These are phyloP conservation scores for Pogona vitticeps DNA, from an alignment of 2,113 vertebrate species.

Conservation along the genomic window DNA sequence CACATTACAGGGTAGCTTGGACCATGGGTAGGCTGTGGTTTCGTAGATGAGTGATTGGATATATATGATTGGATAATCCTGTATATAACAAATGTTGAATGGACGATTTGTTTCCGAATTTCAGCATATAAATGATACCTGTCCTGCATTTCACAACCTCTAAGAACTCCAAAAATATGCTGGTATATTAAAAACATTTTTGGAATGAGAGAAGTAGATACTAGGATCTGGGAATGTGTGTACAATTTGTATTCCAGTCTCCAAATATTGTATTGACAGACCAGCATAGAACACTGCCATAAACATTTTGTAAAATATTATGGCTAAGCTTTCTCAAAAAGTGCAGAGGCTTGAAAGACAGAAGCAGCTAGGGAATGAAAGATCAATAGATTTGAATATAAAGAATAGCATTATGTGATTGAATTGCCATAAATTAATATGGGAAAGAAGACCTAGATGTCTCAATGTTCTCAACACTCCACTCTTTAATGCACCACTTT, in stretches of 20 bases:
- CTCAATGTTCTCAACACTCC: background rate
- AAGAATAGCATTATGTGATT: background rate
- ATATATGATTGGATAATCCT: no score
- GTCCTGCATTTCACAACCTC: background rate
- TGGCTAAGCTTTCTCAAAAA: background rate
- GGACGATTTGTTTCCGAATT: background rate
- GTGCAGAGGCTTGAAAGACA: background rate
- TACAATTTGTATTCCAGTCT: background rate
- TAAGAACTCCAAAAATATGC: background rate
- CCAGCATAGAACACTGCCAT: background rate
- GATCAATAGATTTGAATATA: background rate
- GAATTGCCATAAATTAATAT: conserved; percentile 1
- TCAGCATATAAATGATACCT: background rate
- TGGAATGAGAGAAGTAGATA: background rate
- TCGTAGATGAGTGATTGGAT: no score
- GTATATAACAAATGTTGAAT: background rate
- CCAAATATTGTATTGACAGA: background rate
- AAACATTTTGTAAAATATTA: background rate
- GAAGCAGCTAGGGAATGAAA: background rate
- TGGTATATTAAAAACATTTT: background rate
- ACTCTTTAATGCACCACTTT: background rate
- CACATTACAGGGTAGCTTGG: no score
- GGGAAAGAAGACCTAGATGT: background rate
- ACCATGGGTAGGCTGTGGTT: no score
- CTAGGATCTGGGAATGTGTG: background rate